Conservation (phyloP, 1,140 invertebrate species). For the Drosophila takahashii region DNA sequence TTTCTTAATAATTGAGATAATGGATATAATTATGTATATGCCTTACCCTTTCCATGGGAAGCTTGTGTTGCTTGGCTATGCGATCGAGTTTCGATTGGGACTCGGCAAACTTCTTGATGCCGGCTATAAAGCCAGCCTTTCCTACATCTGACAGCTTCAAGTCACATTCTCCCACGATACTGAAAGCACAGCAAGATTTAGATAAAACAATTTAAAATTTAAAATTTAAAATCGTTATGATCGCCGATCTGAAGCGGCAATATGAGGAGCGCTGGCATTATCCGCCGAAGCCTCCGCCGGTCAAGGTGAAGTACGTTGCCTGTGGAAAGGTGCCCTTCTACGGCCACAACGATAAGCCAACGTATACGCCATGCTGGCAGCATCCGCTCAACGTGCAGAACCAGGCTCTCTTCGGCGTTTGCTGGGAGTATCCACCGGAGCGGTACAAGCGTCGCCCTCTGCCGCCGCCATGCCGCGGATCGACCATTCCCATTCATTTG, state of each 20-base stretch:
- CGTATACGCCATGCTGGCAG: slow-evolving; percentile 51
- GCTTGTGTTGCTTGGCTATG: slow-evolving; percentile 85
- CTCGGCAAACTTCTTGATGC: slow-evolving; percentile 76
- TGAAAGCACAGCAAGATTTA: slow-evolving; percentile 49
- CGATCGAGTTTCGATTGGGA: slow-evolving; percentile 41
- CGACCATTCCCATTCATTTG: slow-evolving; percentile 22
- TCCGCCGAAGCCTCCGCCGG: slow-evolving; percentile 29
- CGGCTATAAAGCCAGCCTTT: slow-evolving; percentile 85
- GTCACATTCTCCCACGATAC: slow-evolving; percentile 85
- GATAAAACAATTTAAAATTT: slow-evolving; percentile 16
- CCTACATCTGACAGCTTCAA: slow-evolving; percentile 85
- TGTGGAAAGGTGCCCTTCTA: slow-evolving; percentile 40
- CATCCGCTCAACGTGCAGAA: slow-evolving; percentile 18
- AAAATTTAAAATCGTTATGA: slow-evolving; percentile 12
- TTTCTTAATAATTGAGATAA: not conserved
- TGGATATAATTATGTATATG: not conserved
- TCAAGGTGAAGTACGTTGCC: slow-evolving; percentile 24
- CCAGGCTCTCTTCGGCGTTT: slow-evolving; percentile 45
- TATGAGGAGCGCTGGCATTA: slow-evolving; percentile 52
- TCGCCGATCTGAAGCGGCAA: slow-evolving; percentile 33
- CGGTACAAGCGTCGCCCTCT: slow-evolving; percentile 49
- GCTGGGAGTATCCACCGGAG: slow-evolving; percentile 67
- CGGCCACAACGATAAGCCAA: not conserved
- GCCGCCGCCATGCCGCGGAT: slow-evolving; percentile 57
- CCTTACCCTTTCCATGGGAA: slow-evolving; percentile 85